These are phyloP conservation scores for Apis laboriosa DNA, from an alignment of 1,140 invertebrate species.

Conservation along the genomic window DNA sequence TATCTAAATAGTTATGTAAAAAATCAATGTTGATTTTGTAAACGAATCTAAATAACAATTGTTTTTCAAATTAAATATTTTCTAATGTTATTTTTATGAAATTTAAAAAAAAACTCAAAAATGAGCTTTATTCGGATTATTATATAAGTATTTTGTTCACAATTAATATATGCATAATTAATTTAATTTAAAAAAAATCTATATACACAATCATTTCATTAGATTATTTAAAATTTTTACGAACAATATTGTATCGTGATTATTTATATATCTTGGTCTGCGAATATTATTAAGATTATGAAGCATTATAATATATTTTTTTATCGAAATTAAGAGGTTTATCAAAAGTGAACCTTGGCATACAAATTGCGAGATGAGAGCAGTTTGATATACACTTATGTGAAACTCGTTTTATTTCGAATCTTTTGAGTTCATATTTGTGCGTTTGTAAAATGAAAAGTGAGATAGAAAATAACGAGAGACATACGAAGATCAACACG, in stretches of 20 bases:
- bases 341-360: slow-evolving; percentile 21
- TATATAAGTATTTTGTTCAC: too few relatives aligned
- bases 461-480: not conserved
- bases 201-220: not conserved
- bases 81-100: too few relatives aligned
- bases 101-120: too few relatives aligned
- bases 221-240: not conserved
- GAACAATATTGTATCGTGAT: not conserved
- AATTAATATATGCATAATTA: too few relatives aligned
- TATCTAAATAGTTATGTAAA: not conserved
- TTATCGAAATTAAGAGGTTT: not conserved
- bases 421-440: not conserved
- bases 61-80: too few relatives aligned
- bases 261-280: slow-evolving; percentile 5
- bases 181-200: not conserved
- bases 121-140: too few relatives aligned
- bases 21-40: too few relatives aligned
- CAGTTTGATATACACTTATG: not conserved
- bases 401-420: not conserved
- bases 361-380: not conserved
- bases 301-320: slow-evolving; percentile 17
- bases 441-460: not conserved
- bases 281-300: slow-evolving; percentile 19
- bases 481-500: slow-evolving; percentile 8
- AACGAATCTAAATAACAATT: too few relatives aligned